A percentile compares a stretch with the other conserved stretches of the same genome.
Conservation (phyloP, 1,140 invertebrate species). For the Papilio xuthus region DNA sequence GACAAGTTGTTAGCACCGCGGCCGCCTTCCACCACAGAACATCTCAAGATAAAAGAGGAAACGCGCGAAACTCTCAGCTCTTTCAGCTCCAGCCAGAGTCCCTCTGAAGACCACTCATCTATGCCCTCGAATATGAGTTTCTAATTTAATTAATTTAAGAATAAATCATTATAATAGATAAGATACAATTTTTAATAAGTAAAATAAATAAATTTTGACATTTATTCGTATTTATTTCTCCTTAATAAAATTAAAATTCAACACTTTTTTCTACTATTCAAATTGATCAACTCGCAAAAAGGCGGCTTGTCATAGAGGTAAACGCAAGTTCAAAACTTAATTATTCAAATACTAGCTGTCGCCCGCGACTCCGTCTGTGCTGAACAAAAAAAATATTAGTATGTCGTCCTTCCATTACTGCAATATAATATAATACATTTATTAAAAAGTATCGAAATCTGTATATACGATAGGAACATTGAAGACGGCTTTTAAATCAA, state of each 20-base stretch:
- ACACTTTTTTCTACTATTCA: too few relatives aligned
- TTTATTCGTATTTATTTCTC: conserved; percentile 13
- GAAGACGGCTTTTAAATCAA: background rate
- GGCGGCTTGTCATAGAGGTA: too few relatives aligned
- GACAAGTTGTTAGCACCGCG: conserved; percentile 77
- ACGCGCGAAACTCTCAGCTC: conserved; percentile 83
- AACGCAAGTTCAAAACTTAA: too few relatives aligned
- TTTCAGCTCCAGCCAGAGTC: conserved; percentile 82
- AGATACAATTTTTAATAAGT: background rate
- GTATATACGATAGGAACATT: background rate
- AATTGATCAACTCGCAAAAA: too few relatives aligned
- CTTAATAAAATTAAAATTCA: background rate
- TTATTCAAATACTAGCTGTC: too few relatives aligned
- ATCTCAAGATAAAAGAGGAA: conserved; percentile 80
- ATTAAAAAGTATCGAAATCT: background rate
- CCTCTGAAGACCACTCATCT: conserved; percentile 68
- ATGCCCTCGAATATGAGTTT: conserved; percentile 75
- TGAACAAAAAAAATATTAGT: too few relatives aligned
- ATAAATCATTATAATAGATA: conserved; percentile 5
- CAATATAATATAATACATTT: too few relatives aligned
- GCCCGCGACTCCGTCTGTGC: too few relatives aligned
- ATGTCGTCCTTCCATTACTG: too few relatives aligned
- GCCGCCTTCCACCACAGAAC: conserved; percentile 65
- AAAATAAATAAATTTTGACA: conserved; percentile 2
- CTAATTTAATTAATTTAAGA: conserved; percentile 44